Base-by-base conservation (phyloP, 2,113 vertebrate species). In the Mus pahari region DNA sequence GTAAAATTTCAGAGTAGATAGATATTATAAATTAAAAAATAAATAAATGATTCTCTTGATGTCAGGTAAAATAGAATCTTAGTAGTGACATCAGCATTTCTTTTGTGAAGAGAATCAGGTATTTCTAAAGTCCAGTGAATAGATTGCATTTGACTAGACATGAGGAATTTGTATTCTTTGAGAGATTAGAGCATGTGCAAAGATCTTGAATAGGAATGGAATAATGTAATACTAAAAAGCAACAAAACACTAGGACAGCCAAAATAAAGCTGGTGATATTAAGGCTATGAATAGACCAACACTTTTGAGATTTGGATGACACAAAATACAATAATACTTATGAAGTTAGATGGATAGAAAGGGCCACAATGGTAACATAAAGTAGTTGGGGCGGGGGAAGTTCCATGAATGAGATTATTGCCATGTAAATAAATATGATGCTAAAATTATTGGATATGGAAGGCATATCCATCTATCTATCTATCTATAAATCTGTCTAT, bases 81-180 rank as follows among this genome's bases (percentile, higher is more conserved):
- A 1, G 2, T 26, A 48, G 5, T 12, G 12, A 24, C 4, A 9
- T 14, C 16, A n/a, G 2, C 7, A 42, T 42, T 66, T 6, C 13
- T 71, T 78, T 13, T 33, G 0, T 20, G 48, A 86, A 64, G 3
- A 13, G 74, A 17, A 14, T 48, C 58, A 22, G 3, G 11, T 89
- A 39, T 36, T 39, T 20, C 13, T 60, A n/a, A n/a, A 60, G 31
- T 55, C 9, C 83, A 39, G 73, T 39, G 2, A 73, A 55, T 53
- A 89, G 58, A 71, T 22, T 75, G 17, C 1, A 71, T 42, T 48
- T 73, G 14, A 10, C 8, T 28, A 31, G 4, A 58, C 64, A 68
- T 16, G 28, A 78, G 45, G 7, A 10, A 7, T 1, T 36, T 70
- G 24, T 74, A 74, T 26, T 3, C 1, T 19, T 11, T 78, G 4